A percentile compares a stretch with the other conserved stretches of the same genome.
Conservation (phyloP, 2,888 invertebrate genomes). For the Didymodactylos carnosus region DNA sequence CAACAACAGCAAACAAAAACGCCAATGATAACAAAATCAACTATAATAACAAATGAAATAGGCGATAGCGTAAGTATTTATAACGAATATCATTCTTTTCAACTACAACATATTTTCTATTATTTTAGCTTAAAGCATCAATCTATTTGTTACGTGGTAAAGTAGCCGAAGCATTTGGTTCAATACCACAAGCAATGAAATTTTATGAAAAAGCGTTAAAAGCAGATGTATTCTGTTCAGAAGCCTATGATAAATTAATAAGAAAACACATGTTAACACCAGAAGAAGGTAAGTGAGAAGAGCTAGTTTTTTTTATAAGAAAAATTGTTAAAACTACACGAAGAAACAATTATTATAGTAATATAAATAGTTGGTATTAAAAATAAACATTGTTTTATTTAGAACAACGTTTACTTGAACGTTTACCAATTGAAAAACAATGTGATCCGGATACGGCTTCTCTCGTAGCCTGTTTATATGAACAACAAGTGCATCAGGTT, state of each 20-base stretch:
- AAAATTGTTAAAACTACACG: neutral
- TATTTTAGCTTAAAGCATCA: conserved; percentile 4
- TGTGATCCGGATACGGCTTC: conserved; percentile 6
- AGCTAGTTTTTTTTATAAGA: neutral
- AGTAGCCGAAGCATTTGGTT: conserved; percentile 10
- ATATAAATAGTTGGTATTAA: too few relatives aligned
- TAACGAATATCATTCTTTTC: neutral
- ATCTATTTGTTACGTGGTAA: conserved; percentile 6
- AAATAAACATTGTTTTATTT: neutral
- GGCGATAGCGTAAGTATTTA: neutral
- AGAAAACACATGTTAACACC: conserved; percentile 11
- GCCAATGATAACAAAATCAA: neutral
- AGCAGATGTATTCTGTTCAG: conserved; percentile 11
- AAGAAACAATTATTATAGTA: neutral
- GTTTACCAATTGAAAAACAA: conserved; percentile 3
- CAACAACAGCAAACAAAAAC: neutral
- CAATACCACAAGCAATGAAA: conserved; percentile 7
- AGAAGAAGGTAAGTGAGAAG: conserved; percentile 2
- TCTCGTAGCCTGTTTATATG: conserved; percentile 2
- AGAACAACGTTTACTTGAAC: conserved; percentile 9
- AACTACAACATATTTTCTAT: too few relatives aligned
- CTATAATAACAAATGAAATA: neutral
- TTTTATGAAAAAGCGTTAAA: conserved; percentile 9
- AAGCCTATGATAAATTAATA: conserved; percentile 3
- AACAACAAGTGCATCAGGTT: conserved; percentile 1